phyloP scores from a whole-genome alignment of 2,888 invertebrate genomes.

The Cataglyphis albicans region DNA sequence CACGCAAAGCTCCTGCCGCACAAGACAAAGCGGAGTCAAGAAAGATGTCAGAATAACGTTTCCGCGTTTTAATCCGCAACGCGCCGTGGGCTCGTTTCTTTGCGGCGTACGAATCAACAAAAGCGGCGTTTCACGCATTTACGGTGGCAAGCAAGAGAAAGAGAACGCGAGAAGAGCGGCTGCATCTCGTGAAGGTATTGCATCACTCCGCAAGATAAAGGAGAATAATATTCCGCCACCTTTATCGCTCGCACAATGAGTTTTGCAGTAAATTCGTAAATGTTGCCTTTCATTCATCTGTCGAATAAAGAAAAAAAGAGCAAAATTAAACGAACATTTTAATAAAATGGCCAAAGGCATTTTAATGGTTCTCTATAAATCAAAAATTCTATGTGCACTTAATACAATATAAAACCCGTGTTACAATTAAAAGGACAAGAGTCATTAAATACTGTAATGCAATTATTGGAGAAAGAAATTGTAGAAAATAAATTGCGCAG shows the following conservation, averaged over 20 bases:
- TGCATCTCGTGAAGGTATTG: slow-evolving; percentile 56
- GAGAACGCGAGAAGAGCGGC: slow-evolving; percentile 35
- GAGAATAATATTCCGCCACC: slow-evolving; percentile 27
- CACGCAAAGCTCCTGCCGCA: slow-evolving; percentile 31
- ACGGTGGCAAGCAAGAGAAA: slow-evolving; percentile 15
- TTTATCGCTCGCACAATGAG: slow-evolving; percentile 2
- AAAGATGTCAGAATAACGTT: slow-evolving; percentile 53
- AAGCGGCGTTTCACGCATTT: slow-evolving; percentile 54
- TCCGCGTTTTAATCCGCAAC: slow-evolving; percentile 63
- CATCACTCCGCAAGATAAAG: slow-evolving; percentile 49
- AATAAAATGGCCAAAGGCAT: neutral
- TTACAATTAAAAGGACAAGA: neutral
- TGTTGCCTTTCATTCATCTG: slow-evolving; percentile 14
- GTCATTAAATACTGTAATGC: neutral
- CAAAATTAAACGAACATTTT: neutral
- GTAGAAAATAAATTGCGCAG: neutral
- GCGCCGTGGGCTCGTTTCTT: slow-evolving; percentile 53
- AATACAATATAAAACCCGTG: neutral
- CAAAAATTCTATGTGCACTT: neutral
- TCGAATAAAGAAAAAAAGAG: neutral
- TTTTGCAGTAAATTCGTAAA: slow-evolving; percentile 16
- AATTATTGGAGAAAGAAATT: neutral
- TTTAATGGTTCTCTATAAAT: neutral
- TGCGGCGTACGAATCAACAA: slow-evolving; percentile 61
- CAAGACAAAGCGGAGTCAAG: slow-evolving; percentile 37